Evolutionary conservation across 2,113 vertebrate species (phyloP).

Genomic region (Aphelocoma coerulescens): DNA sequence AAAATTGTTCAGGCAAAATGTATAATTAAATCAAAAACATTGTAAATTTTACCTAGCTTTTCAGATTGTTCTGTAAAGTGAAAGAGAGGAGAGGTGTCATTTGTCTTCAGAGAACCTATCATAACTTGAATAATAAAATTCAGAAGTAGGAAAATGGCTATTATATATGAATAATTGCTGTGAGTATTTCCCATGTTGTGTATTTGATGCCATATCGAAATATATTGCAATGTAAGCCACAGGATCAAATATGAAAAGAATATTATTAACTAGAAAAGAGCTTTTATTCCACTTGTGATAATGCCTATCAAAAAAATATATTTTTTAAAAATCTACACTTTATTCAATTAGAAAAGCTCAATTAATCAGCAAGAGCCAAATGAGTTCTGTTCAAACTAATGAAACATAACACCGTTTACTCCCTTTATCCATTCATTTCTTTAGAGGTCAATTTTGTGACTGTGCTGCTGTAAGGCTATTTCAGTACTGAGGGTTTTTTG

Average conservation of each 20-base stretch:
- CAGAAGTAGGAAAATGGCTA: background rate
- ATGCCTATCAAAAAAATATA: background rate
- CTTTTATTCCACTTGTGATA: background rate
- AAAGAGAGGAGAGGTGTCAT: background rate
- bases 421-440: constrained; percentile 26
- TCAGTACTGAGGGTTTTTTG: background rate
- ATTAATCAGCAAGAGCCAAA: constrained; percentile 32
- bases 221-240: background rate
- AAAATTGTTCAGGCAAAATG: background rate
- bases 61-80: background rate
- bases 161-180: constrained; percentile 2
- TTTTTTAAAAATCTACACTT: background rate
- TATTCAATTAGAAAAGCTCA: constrained; percentile 39
- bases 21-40: background rate
- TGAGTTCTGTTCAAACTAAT: constrained; percentile 14
- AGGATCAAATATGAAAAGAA: background rate
- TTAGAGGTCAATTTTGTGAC: background rate
- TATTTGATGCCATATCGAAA: background rate
- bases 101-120: background rate
- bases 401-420: background rate
- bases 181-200: background rate
- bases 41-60: background rate
- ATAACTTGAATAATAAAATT: constrained; percentile 15
- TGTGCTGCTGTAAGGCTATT: background rate
- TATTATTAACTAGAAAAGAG: constrained; percentile 27